phyloP scores from a whole-genome alignment of 64 coral and sea anemone genomes.

The Montipora sp. region DNA sequence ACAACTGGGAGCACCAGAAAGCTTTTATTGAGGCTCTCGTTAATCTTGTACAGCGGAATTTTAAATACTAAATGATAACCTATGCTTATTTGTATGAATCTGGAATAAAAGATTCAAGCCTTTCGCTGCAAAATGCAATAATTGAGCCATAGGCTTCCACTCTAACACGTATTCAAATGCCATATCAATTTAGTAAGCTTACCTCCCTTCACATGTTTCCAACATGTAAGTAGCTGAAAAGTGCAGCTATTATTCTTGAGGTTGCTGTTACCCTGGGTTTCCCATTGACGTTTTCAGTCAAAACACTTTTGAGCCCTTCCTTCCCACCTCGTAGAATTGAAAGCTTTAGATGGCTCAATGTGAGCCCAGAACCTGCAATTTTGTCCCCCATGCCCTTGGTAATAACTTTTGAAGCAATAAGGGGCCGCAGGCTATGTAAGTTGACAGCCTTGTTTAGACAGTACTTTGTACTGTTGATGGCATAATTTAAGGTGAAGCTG shows the following conservation, averaged over 20 bases:
- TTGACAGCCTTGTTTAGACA: background rate
- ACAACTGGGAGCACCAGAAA: too few species aligned
- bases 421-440: background rate
- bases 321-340: conserved; percentile 12
- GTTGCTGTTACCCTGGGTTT: conserved; percentile 8
- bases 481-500: background rate
- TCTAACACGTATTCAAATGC: background rate
- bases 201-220: background rate
- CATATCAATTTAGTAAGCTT: background rate
- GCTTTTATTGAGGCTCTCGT: background rate
- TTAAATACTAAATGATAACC: background rate
- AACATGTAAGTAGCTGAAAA: conserved; percentile 7
- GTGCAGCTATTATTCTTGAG: conserved; percentile 11
- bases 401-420: conserved; percentile 27
- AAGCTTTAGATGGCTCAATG: conserved; percentile 17
- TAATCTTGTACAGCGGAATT: background rate
- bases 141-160: background rate
- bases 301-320: conserved; percentile 17
- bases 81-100: background rate
- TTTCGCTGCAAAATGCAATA: conserved; percentile 6
- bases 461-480: background rate
- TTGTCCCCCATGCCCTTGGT: conserved; percentile 21
- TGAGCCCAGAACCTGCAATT: conserved; percentile 38
- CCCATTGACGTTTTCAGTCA: conserved; percentile 11
- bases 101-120: background rate